Conservation (phyloP, 2,888 invertebrate species). For the Rhimphoctona megacephalus region DNA sequence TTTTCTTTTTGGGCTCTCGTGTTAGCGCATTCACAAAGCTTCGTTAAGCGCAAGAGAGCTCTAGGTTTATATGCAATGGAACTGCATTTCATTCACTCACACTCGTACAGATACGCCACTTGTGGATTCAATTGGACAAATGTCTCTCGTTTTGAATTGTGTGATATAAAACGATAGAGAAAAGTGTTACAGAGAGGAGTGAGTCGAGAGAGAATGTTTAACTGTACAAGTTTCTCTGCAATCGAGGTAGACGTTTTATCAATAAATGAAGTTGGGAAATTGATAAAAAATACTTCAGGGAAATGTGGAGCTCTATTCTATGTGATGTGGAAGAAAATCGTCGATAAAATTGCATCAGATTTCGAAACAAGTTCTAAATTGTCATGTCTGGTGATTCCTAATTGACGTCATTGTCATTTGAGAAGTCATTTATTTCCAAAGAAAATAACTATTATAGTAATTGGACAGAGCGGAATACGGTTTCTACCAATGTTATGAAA, state of each 20-base stretch:
- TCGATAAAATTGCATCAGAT: constrained; percentile 20
- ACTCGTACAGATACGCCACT: constrained; percentile 60
- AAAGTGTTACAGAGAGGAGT: background rate
- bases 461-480: background rate
- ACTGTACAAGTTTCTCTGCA: constrained; percentile 14
- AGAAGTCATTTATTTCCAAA: background rate
- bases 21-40: constrained; percentile 34
- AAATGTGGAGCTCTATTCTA: constrained; percentile 1
- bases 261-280: constrained; percentile 3
- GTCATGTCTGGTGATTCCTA: background rate
- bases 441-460: background rate
- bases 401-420: background rate
- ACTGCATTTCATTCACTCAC: constrained; percentile 35
- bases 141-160: constrained; percentile 49
- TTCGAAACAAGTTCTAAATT: background rate
- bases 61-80: constrained; percentile 38
- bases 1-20: constrained; percentile 8
- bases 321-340: constrained; percentile 12
- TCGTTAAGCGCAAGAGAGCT: constrained; percentile 54
- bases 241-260: constrained; percentile 6
- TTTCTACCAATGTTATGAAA: background rate
- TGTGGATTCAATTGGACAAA: constrained; percentile 68
- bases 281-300: constrained; percentile 10
- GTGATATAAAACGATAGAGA: constrained; percentile 2
- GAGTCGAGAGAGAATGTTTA: background rate